phyloP scores from a whole-genome alignment of 2,888 invertebrate species.

The Eupeodes latifasciatus region DNA sequence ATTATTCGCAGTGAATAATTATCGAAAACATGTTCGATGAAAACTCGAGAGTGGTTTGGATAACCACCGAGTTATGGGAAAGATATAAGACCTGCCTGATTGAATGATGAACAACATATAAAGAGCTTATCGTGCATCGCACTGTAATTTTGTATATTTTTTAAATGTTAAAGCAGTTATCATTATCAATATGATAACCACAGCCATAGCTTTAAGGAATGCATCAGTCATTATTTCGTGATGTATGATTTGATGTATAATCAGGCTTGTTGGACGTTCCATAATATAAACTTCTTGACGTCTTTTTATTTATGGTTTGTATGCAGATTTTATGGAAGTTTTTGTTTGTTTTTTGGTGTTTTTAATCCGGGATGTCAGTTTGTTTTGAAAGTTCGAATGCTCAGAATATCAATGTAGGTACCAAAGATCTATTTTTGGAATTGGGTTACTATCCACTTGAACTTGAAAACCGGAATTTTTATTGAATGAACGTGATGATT shows the following conservation, averaged over 20 bases:
- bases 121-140: background rate
- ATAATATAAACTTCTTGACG: background rate
- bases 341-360: background rate
- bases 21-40: conserved; percentile 28
- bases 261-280: too few relatives aligned
- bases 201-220: background rate
- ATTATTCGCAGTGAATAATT: conserved; percentile 28
- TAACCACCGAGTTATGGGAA: too few relatives aligned
- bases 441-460: too few relatives aligned
- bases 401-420: too few relatives aligned
- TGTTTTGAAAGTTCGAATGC: background rate
- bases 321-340: background rate
- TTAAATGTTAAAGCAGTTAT: background rate
- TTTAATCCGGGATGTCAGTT: background rate
- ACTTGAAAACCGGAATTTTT: too few relatives aligned
- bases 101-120: conserved; percentile 9
- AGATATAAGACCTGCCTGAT: background rate
- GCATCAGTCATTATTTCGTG: conserved; percentile 5
- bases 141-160: conserved; percentile 20
- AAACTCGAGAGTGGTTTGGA: background rate
- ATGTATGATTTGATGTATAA: background rate
- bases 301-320: background rate
- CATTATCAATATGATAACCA: background rate
- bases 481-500: too few relatives aligned
- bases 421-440: too few relatives aligned